A percentile compares a stretch with the other conserved stretches of the same genome.
Conservation (phyloP, 1,140 invertebrate species). For the Thaumatotibia leucotreta region DNA sequence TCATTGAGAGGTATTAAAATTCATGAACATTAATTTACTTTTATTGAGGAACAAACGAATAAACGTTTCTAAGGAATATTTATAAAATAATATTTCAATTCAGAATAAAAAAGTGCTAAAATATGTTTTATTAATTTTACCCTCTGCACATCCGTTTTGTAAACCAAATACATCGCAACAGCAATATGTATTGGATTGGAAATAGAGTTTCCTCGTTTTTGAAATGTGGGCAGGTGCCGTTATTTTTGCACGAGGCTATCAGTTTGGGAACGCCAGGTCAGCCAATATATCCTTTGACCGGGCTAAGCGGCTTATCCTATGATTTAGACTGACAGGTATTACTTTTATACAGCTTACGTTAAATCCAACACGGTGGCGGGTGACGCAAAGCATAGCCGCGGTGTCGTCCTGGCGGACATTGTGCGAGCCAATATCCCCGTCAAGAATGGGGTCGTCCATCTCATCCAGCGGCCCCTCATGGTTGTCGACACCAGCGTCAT, state of each 20-base stretch:
- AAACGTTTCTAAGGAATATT: too few relatives aligned
- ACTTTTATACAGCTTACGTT: constrained; percentile 84
- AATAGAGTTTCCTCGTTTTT: background rate
- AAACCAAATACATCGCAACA: too few relatives aligned
- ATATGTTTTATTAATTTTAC: too few relatives aligned
- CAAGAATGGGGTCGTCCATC: constrained; percentile 93
- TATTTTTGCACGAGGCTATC: background rate
- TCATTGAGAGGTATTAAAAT: too few relatives aligned
- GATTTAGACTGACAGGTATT: constrained; percentile 16
- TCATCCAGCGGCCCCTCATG: constrained; percentile 93
- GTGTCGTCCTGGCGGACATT: constrained; percentile 91
- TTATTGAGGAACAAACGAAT: too few relatives aligned
- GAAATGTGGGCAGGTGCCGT: background rate
- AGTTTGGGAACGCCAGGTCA: background rate
- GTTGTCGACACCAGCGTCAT: constrained; percentile 90
- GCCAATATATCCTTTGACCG: background rate
- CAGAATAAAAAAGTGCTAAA: too few relatives aligned
- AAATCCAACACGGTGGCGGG: constrained; percentile 91
- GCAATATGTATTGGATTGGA: too few relatives aligned
- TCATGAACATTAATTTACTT: too few relatives aligned
- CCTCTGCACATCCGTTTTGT: too few relatives aligned
- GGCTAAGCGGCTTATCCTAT: background rate
- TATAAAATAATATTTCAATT: too few relatives aligned
- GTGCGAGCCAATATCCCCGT: constrained; percentile 95
- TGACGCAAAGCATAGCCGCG: constrained; percentile 84